Conservation (phyloP, 2,797 vertebrate genomes). For the Tachyglossus aculeatus region DNA sequence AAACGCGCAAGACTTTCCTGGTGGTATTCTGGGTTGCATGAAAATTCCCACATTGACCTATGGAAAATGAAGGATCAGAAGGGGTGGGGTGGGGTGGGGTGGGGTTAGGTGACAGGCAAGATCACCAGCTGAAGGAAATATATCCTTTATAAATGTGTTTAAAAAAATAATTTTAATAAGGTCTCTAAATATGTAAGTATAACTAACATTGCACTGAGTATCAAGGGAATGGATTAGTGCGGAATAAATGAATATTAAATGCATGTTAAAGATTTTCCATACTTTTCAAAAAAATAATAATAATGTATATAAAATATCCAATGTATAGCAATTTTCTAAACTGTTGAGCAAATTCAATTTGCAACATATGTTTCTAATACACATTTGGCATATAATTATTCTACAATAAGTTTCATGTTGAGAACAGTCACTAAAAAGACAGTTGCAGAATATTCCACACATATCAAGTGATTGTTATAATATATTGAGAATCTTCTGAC, state of each 20-base stretch:
- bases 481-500: neutral
- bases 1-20: neutral
- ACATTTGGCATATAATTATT: constrained; percentile 47
- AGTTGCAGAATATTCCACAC: neutral
- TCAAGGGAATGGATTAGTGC: neutral
- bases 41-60: neutral
- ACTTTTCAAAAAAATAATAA: neutral
- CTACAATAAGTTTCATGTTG: constrained; percentile 20
- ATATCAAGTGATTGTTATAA: constrained; percentile 2
- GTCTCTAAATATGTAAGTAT: neutral
- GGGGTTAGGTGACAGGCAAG: too few relatives aligned
- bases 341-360: constrained; percentile 15
- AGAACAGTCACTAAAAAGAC: constrained; percentile 25
- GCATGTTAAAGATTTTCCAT: neutral
- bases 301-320: constrained; percentile 26
- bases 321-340: constrained; percentile 47
- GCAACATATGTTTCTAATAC: constrained; percentile 39
- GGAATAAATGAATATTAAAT: neutral
- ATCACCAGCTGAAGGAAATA: too few relatives aligned
- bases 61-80: neutral
- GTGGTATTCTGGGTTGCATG: neutral
- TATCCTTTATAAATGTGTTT: too few relatives aligned
- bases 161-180: neutral
- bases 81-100: too few relatives aligned
- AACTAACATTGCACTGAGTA: neutral